Base-by-base conservation (phyloP, 2,113 vertebrate genomes). In the Ptychochromis oligacanthus region DNA sequence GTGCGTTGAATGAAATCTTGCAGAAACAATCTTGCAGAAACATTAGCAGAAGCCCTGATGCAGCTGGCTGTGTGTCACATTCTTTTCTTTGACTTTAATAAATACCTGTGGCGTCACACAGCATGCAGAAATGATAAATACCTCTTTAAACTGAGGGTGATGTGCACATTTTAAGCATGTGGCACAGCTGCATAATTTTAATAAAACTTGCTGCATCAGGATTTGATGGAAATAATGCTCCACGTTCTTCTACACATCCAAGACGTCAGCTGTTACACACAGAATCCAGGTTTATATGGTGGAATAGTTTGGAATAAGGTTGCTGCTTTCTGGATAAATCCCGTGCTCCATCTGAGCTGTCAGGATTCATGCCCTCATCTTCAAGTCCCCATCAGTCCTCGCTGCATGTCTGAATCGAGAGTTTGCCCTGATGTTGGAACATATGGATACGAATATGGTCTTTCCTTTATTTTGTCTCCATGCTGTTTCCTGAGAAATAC, bases 161-260 rank as follows among this genome's bases (percentile, higher is more conserved):
- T 72, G 43, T 28, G 24, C 65, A 52, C 49, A n/a, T 72, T n/a
- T 72, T 31, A 72, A 52, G 10, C 43, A 72, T 13, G n/a, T 72
- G 43, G 43, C 65, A 72, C 65, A 72, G 43, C 43, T 72, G 24
- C 26, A 52, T 14, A 0, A 7, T 15, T n/a, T 52, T 72, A 72
- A 52, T 72, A 52, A 70, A 52, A 49, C 65, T 70, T 26, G 46
- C 18, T 13, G 24, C 43, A 43, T 72, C 43, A 31, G 28, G 24
- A 52, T 72, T 52, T 72, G 65, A 72, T 6, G 49, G 43, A 72
- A 72, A 52, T 72, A 72, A 72, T 52, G 43, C 20, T 72, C 64
- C 52, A 12, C 52, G 49, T 49, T 52, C 24, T 31, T 70, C 2
- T 70, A 52, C 24, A 52, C 43, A 70, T 52, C 26, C 15, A 52